Percentiles rank a stretch among this genome's conserved stretches.
Evolutionary conservation across 2,888 invertebrate genomes (phyloP).

Genomic region (Platycheirus albimanus): DNA sequence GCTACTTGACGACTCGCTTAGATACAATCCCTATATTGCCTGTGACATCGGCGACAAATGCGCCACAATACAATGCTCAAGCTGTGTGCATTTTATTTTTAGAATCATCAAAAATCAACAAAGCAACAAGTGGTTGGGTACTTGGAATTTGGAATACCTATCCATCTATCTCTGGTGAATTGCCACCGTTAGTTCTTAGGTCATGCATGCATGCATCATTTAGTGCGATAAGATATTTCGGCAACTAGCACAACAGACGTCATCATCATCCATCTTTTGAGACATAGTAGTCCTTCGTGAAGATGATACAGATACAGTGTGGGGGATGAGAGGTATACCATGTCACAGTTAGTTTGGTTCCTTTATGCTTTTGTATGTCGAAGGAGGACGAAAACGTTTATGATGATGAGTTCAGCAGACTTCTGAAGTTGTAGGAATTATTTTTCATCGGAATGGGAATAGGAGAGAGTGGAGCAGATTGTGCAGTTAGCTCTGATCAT

Average conservation of each 20-base stretch:
- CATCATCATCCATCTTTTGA: constrained; percentile 14
- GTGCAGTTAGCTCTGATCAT: neutral
- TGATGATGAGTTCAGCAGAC: constrained; percentile 31
- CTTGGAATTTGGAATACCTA: neutral
- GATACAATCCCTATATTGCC: constrained; percentile 12
- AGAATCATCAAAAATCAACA: constrained; percentile 44
- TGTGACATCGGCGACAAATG: constrained; percentile 21
- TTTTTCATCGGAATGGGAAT: constrained; percentile 6
- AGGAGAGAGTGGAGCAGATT: neutral
- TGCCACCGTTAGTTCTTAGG: constrained; percentile 31
- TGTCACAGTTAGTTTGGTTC: constrained; percentile 42
- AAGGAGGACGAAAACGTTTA: neutral
- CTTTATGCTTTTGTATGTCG: neutral
- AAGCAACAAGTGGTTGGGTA: constrained; percentile 59
- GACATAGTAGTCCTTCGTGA: constrained; percentile 33
- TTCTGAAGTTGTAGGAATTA: neutral
- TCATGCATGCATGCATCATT: constrained; percentile 44
- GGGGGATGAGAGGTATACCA: constrained; percentile 28
- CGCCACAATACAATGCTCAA: neutral
- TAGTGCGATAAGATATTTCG: constrained; percentile 25
- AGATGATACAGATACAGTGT: constrained; percentile 4
- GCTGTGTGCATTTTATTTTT: constrained; percentile 51
- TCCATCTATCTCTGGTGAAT: constrained; percentile 16
- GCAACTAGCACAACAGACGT: constrained; percentile 8
- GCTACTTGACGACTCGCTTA: too few relatives aligned